Conservation (phyloP, 2,888 invertebrate genomes). For the Koerneria pararmatus region DNA sequence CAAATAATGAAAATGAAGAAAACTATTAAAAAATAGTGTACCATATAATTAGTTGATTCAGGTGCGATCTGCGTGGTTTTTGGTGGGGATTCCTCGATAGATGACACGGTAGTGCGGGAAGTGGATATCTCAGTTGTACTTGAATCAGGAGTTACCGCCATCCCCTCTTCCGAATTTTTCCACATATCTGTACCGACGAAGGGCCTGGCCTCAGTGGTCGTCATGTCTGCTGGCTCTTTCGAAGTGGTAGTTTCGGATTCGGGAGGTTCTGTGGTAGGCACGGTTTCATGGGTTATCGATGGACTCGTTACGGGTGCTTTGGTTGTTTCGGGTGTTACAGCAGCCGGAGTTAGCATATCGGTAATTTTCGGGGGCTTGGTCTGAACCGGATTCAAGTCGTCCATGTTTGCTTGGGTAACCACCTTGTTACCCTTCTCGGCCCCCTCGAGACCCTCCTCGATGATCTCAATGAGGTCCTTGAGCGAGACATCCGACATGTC, state of each 20-base stretch:
- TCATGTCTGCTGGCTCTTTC: background rate
- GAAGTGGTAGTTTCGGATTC: background rate
- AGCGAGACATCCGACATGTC: conserved; percentile 13
- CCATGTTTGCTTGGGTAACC: too few relatives aligned
- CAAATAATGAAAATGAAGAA: too few relatives aligned
- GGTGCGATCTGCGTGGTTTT: too few relatives aligned
- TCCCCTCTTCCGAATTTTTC: background rate
- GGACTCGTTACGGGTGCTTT: background rate
- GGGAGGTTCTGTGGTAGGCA: background rate
- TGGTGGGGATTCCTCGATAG: too few relatives aligned
- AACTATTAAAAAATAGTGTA: too few relatives aligned
- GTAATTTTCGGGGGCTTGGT: background rate
- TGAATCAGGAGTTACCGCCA: too few relatives aligned
- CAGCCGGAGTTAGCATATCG: background rate
- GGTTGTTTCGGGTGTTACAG: background rate
- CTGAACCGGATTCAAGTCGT: too few relatives aligned
- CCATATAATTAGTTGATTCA: too few relatives aligned
- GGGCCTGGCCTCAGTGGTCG: conserved; percentile 6
- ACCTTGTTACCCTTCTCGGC: background rate
- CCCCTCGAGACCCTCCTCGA: conserved; percentile 17
- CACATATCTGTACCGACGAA: conserved; percentile 2
- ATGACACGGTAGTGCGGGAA: too few relatives aligned
- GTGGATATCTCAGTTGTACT: too few relatives aligned
- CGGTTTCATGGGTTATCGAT: background rate
- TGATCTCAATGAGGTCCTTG: background rate